Evolutionary conservation across 2,888 invertebrate genomes (phyloP).

Genomic region (Baronia brevicornis): DNA sequence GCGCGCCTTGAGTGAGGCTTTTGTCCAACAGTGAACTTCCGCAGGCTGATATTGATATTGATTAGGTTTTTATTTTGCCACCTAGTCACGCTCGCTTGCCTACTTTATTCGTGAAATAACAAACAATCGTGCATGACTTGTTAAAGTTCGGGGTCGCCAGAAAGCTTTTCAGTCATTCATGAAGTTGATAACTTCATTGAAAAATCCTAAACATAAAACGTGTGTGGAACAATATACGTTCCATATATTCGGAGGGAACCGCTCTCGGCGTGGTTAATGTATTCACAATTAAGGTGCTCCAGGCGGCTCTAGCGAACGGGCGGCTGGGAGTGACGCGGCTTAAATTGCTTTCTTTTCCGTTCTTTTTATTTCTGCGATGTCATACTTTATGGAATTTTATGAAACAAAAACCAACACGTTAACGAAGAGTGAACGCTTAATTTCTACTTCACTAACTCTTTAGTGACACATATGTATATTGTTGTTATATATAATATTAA

Average conservation of each 20-base stretch:
- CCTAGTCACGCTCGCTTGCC: too few relatives aligned
- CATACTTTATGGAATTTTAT: constrained; percentile 15
- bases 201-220: too few relatives aligned
- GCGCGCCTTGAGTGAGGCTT: too few relatives aligned
- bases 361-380: constrained; percentile 22
- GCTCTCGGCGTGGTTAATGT: constrained; percentile 30
- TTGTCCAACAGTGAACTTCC: too few relatives aligned
- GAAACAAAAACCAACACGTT: constrained; percentile 11
- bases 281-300: constrained; percentile 32
- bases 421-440: constrained; percentile 12
- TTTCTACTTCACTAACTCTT: constrained; percentile 16
- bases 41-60: constrained; percentile 47
- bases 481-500: too few relatives aligned
- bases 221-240: too few relatives aligned
- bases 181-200: too few relatives aligned
- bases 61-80: constrained; percentile 38
- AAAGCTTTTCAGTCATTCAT: too few relatives aligned
- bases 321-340: constrained; percentile 25
- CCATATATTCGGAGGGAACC: constrained; percentile 13
- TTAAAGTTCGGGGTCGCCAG: too few relatives aligned
- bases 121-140: too few relatives aligned
- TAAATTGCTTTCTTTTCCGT: constrained; percentile 28
- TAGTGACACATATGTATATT: too few relatives aligned
- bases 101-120: too few relatives aligned
- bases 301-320: constrained; percentile 28